phyloP scores from a whole-genome alignment of 2,888 invertebrate genomes.

The Byasa hedistus region DNA sequence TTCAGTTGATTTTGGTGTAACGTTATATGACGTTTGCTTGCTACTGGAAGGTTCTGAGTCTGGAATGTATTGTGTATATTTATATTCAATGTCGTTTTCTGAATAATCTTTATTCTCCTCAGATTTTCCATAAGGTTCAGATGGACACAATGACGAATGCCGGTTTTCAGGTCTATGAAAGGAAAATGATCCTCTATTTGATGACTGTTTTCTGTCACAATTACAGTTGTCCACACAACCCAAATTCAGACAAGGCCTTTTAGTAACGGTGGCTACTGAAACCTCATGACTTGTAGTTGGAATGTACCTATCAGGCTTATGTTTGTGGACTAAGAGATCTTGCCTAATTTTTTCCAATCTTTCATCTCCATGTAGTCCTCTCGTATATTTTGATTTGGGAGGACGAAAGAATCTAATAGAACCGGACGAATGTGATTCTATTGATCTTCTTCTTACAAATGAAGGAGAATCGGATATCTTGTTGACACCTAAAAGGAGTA shows the following conservation, averaged over 20 bases:
- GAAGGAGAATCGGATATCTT: constrained; percentile 75
- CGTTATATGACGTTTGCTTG: constrained; percentile 68
- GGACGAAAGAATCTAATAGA: constrained; percentile 72
- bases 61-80: constrained; percentile 73
- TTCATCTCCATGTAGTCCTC: constrained; percentile 71
- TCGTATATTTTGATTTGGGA: constrained; percentile 69
- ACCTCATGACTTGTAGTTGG: constrained; percentile 60
- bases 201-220: constrained; percentile 63
- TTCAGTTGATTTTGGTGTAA: constrained; percentile 73
- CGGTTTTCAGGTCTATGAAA: constrained; percentile 67
- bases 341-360: constrained; percentile 71
- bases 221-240: constrained; percentile 68
- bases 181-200: constrained; percentile 69
- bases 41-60: constrained; percentile 67
- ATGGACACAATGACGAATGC: constrained; percentile 55
- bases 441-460: constrained; percentile 64
- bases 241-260: constrained; percentile 54
- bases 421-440: constrained; percentile 61
- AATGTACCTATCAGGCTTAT: constrained; percentile 68
- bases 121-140: constrained; percentile 52
- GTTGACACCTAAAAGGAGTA: constrained; percentile 81
- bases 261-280: constrained; percentile 60
- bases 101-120: constrained; percentile 57
- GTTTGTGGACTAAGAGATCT: constrained; percentile 69
- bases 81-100: constrained; percentile 73